These are phyloP conservation scores for Hipposideros armiger DNA, from an alignment of 2,113 vertebrate species.

Conservation along the genomic window DNA sequence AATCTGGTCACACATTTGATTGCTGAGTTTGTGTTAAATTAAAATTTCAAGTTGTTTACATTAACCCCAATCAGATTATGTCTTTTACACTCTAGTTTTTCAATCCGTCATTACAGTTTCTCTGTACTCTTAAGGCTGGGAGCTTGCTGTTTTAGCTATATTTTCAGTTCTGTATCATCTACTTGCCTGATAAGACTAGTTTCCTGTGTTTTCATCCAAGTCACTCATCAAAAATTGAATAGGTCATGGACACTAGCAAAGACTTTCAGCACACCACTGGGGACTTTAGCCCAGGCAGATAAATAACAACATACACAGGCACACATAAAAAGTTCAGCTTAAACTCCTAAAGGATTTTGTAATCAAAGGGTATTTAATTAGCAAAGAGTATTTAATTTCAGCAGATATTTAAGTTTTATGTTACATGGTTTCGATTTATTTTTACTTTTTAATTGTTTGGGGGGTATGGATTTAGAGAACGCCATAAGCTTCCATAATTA, in stretches of 20 bases:
- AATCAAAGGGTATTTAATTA: not conserved
- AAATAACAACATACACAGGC: not conserved
- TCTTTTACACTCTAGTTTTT: not conserved
- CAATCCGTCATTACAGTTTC: not conserved
- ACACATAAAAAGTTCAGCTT: not conserved
- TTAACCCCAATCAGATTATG: not conserved
- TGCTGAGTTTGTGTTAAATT: not conserved
- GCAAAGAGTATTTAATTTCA: not conserved
- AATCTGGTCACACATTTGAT: not conserved
- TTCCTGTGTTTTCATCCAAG: conserved; percentile 54
- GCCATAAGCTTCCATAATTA: not conserved
- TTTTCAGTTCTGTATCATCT: not conserved
- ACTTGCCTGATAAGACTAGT: not conserved
- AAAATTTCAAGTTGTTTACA: not conserved
- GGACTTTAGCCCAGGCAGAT: not conserved
- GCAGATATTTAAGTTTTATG: not conserved
- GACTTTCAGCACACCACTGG: not conserved
- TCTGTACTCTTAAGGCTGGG: accelerated
- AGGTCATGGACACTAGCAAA: conserved; percentile 58
- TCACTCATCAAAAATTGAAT: conserved; percentile 63
- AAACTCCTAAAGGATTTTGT: not conserved
- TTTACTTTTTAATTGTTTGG: not conserved
- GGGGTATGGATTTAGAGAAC: not conserved
- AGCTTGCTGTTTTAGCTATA: not conserved
- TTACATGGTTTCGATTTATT: conserved; percentile 12